Conservation (phyloP, 2,113 vertebrate species). For the Calcarius ornatus region DNA sequence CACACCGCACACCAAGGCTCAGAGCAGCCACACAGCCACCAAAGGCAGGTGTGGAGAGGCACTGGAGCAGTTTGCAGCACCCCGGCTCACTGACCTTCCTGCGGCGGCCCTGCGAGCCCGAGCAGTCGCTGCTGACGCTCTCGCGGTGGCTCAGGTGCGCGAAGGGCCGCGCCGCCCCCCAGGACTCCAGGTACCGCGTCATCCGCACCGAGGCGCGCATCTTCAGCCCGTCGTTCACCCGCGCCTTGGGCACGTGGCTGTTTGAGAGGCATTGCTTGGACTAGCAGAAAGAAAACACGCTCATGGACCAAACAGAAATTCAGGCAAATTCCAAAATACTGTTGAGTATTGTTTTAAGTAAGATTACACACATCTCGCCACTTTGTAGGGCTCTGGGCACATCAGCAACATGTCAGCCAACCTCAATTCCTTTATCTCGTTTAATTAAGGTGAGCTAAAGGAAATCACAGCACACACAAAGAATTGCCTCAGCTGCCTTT, state of each 20-base stretch:
- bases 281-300: slow-evolving; percentile 43
- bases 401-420: background rate
- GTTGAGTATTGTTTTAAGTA: too few species aligned
- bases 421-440: background rate
- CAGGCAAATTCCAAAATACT: background rate
- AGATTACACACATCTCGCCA: too few species aligned
- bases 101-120: slow-evolving; percentile 73
- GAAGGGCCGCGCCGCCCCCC: slow-evolving; percentile 94
- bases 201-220: slow-evolving; percentile 94
- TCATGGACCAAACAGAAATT: background rate
- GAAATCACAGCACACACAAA: background rate
- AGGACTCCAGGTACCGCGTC: slow-evolving; percentile 96
- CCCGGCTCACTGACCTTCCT: slow-evolving; percentile 74
- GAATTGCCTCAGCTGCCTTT: background rate
- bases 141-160: slow-evolving; percentile 91
- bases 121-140: slow-evolving; percentile 80
- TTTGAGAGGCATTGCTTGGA: slow-evolving; percentile 80
- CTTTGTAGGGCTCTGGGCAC: background rate
- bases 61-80: rapidly evolving
- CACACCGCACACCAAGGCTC: background rate
- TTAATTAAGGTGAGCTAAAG: background rate
- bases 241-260: slow-evolving; percentile 76
- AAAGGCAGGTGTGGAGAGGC: background rate
- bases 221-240: slow-evolving; percentile 88
- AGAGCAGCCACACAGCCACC: background rate